These are phyloP conservation scores for Drosophila aldrichi DNA, from an alignment of 2,888 invertebrate genomes.

Conservation along the genomic window DNA sequence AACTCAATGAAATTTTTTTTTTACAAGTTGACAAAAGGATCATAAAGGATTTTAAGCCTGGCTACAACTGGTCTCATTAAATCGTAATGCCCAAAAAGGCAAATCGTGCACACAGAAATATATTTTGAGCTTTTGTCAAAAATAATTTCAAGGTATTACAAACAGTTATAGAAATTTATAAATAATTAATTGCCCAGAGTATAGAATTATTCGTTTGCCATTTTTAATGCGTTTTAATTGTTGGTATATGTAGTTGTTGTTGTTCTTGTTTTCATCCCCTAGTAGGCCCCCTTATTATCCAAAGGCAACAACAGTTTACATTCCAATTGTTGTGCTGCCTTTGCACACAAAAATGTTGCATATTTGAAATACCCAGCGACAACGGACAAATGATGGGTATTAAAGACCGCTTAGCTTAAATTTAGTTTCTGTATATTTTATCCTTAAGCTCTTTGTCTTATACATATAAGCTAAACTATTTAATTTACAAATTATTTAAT, in stretches of 20 bases:
- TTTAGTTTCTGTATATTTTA: background rate
- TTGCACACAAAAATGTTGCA: background rate
- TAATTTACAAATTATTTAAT: background rate
- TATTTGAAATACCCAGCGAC: background rate
- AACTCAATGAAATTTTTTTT: background rate
- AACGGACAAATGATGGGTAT: background rate
- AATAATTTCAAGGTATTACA: conserved; percentile 13
- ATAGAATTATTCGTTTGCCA: conserved; percentile 32
- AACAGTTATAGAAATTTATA: background rate
- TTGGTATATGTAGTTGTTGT: background rate
- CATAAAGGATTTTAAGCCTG: too few species aligned
- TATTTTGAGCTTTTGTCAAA: conserved; percentile 12
- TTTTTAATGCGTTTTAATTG: conserved; percentile 29
- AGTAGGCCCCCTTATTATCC: background rate
- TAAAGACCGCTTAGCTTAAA: background rate
- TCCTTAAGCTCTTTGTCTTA: too few species aligned
- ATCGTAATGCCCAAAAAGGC: background rate
- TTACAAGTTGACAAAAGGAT: background rate
- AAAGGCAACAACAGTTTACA: conserved; percentile 63
- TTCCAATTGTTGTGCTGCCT: conserved; percentile 40
- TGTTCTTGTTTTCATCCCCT: background rate
- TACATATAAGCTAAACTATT: too few species aligned
- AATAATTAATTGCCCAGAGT: conserved; percentile 12
- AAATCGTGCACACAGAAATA: background rate
- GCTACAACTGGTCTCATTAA: background rate